Percentiles rank a stretch among this genome's conserved stretches.
Conservation (phyloP, 2,888 invertebrate species). For the Ormia ochracea region DNA sequence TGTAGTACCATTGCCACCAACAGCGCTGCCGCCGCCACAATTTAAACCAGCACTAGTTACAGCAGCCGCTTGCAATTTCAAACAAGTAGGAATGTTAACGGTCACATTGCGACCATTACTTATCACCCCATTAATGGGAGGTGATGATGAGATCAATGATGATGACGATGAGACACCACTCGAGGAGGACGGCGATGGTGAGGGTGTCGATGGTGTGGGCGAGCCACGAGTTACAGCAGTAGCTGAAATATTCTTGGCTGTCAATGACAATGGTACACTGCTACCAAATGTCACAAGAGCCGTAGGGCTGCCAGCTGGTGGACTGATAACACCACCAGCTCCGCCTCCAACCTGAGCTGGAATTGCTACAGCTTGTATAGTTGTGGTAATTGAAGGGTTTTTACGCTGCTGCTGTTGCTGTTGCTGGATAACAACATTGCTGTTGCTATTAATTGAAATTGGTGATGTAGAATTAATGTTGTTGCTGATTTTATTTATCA, state of each 20-base stretch:
- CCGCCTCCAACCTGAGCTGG: constrained; percentile 29
- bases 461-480: constrained; percentile 59
- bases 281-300: constrained; percentile 56
- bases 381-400: constrained; percentile 47
- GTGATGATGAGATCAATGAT: constrained; percentile 70
- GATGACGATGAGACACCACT: constrained; percentile 76
- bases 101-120: constrained; percentile 66
- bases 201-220: constrained; percentile 76
- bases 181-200: constrained; percentile 75
- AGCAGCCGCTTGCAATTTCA: constrained; percentile 66
- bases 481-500: constrained; percentile 73
- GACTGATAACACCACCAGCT: constrained; percentile 47
- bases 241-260: constrained; percentile 70
- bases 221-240: constrained; percentile 72
- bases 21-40: constrained; percentile 58
- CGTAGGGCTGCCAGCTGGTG: constrained; percentile 56
- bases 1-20: constrained; percentile 64
- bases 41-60: constrained; percentile 40
- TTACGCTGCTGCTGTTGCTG: constrained; percentile 56
- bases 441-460: constrained; percentile 53
- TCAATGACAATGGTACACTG: constrained; percentile 68
- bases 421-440: constrained; percentile 58
- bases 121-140: constrained; percentile 69
- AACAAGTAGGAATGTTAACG: constrained; percentile 68
- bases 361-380: constrained; percentile 54